These are phyloP conservation scores for Acyrthosiphon pisum DNA, from an alignment of 1,140 invertebrate genomes.

Conservation along the genomic window DNA sequence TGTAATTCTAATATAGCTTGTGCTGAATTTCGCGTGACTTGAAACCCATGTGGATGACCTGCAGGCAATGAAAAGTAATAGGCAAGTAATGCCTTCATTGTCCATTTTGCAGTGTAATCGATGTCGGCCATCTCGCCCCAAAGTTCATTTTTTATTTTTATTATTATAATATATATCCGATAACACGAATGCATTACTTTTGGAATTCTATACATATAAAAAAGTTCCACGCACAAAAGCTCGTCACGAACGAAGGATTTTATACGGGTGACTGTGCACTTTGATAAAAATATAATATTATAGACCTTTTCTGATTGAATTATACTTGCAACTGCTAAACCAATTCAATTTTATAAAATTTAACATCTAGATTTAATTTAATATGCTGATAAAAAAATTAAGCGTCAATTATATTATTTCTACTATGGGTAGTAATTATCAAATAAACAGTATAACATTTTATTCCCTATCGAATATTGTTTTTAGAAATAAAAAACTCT, in stretches of 20 bases:
- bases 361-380: background rate
- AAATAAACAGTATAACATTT: background rate
- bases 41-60: background rate
- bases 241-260: constrained; percentile 20
- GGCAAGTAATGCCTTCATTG: background rate
- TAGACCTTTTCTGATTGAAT: background rate
- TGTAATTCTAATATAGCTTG: background rate
- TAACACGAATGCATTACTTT: constrained; percentile 11
- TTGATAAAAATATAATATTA: constrained; percentile 18
- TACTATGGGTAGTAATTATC: background rate
- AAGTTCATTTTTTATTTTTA: constrained; percentile 19
- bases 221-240: constrained; percentile 26
- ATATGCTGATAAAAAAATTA: background rate
- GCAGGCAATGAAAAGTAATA: background rate
- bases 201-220: constrained; percentile 13
- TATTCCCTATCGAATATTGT: background rate
- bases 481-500: background rate
- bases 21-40: constrained; percentile 29
- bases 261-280: constrained; percentile 10
- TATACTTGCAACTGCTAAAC: background rate
- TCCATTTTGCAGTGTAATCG: constrained; percentile 24
- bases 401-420: background rate
- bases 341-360: background rate
- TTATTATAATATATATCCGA: constrained; percentile 12
- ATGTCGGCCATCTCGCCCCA: constrained; percentile 21